phyloP scores from a whole-genome alignment of 2,113 vertebrate species.

The Bos taurus region ARS-UCD2.0 NC_037335.1:82686001-82686500 shows the following conservation, averaged over 20 bases:
- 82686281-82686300: conserved; percentile 42
- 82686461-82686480: background rate
- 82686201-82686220: conserved; percentile 64
- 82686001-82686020: conserved; percentile 77
- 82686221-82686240: conserved; percentile 35
- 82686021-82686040: conserved; percentile 78
- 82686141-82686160: conserved; percentile 70
- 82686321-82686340: conserved; percentile 64
- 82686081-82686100: conserved; percentile 76
- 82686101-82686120: conserved; percentile 70
- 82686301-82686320: conserved; percentile 50
- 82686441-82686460: background rate
- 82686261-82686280: conserved; percentile 58
- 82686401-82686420: background rate
- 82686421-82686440: background rate
- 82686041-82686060: conserved; percentile 74
- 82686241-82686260: conserved; percentile 53
- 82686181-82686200: conserved; percentile 54
- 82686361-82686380: background rate
- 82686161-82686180: conserved; percentile 65
- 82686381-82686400: background rate
- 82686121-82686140: conserved; percentile 60
- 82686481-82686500: background rate
- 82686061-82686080: conserved; percentile 75
- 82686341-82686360: background rate